These are phyloP conservation scores for Romanogobio albipinnatus DNA, from an alignment of 2,113 vertebrate species.

Conservation along the genomic window DNA sequence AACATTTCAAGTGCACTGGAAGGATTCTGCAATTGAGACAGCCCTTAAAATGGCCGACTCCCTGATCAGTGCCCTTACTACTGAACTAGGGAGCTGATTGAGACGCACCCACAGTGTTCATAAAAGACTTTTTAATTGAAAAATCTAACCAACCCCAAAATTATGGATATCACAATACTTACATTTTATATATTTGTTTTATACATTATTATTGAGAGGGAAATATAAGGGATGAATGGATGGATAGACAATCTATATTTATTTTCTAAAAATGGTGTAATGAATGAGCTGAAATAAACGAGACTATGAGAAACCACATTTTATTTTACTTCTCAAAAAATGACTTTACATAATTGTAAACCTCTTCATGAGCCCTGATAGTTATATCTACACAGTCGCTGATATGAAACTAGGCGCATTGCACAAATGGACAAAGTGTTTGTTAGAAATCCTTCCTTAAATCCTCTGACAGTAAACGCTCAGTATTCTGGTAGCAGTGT, in stretches of 20 bases:
- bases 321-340: constrained; percentile 27
- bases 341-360: constrained; percentile 26
- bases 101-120: too few species aligned
- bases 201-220: background rate
- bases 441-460: background rate
- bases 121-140: too few species aligned
- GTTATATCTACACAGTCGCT: background rate
- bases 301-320: background rate
- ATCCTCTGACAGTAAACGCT: background rate
- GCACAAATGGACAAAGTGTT: background rate
- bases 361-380: background rate
- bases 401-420: constrained; percentile 27
- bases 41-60: too few species aligned
- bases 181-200: background rate
- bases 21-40: too few species aligned
- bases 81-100: too few species aligned
- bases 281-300: background rate
- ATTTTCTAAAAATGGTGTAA: background rate
- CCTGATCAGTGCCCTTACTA: too few species aligned
- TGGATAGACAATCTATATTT: background rate
- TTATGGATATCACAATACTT: too few species aligned
- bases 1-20: too few species aligned
- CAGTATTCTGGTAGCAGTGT: background rate
- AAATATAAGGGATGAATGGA: background rate
- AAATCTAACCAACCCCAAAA: too few species aligned